Conservation (phyloP, 1,140 invertebrate genomes). For the Apis dorsata region DNA sequence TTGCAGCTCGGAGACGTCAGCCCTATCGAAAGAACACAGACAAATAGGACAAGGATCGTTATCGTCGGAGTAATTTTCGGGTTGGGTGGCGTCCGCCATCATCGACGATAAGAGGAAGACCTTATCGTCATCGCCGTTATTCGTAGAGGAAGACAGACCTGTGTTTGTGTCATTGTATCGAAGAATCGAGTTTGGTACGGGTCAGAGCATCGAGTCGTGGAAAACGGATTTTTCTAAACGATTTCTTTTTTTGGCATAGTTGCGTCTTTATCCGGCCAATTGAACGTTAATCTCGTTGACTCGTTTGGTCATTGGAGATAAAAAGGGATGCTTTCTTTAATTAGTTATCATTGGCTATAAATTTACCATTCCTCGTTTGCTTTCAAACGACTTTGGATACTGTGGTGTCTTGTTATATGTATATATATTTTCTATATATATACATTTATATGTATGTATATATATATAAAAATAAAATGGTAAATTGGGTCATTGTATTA, state of each 20-base stretch:
- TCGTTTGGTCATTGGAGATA: neutral
- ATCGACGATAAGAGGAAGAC: slow-evolving; percentile 44
- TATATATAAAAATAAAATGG: neutral
- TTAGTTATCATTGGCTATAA: neutral
- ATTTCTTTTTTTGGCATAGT: slow-evolving; percentile 26
- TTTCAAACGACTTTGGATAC: neutral
- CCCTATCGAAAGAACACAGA: slow-evolving; percentile 75
- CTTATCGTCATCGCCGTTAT: slow-evolving; percentile 58
- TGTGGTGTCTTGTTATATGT: neutral
- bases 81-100: slow-evolving; percentile 23
- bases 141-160: slow-evolving; percentile 61
- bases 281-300: slow-evolving; percentile 43
- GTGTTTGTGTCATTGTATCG: slow-evolving; percentile 38
- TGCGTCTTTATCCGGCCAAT: slow-evolving; percentile 46
- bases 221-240: slow-evolving; percentile 25
- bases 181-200: slow-evolving; percentile 15
- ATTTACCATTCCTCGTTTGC: neutral
- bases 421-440: too few species aligned
- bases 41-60: slow-evolving; percentile 67
- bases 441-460: too few species aligned
- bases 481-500: neutral
- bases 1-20: slow-evolving; percentile 74
- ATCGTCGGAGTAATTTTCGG: slow-evolving; percentile 38
- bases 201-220: slow-evolving; percentile 14
- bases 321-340: neutral